phyloP scores from a whole-genome alignment of 2,888 invertebrate genomes.

The Rutpela maculata region DNA sequence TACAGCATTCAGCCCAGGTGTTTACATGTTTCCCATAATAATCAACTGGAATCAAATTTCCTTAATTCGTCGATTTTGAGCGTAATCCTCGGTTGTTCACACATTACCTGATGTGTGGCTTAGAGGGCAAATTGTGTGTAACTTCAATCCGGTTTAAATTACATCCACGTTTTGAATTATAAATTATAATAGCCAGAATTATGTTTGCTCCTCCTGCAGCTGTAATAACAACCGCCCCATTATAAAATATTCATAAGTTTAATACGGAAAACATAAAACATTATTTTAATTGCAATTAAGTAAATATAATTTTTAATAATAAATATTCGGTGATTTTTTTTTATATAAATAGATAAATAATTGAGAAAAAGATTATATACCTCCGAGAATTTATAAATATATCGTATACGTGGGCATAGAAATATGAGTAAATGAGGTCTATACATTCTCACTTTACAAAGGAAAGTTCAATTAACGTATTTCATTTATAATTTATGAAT shows the following conservation, averaged over 20 bases:
- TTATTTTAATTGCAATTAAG: too few species aligned
- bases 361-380: too few species aligned
- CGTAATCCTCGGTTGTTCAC: conserved; percentile 4
- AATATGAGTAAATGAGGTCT: too few species aligned
- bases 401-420: too few species aligned
- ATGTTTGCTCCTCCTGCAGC: not conserved
- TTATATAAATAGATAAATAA: too few species aligned
- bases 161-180: not conserved
- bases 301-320: too few species aligned
- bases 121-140: conserved; percentile 4
- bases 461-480: too few species aligned
- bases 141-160: conserved; percentile 7
- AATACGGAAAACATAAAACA: not conserved
- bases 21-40: conserved; percentile 2
- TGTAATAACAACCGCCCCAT: not conserved
- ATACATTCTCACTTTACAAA: too few species aligned
- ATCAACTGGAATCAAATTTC: conserved; percentile 7
- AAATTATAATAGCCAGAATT: conserved; percentile 7
- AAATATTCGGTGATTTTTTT: too few species aligned
- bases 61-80: conserved; percentile 3
- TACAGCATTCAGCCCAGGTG: not conserved
- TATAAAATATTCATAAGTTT: not conserved
- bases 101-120: conserved; percentile 4
- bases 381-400: too few species aligned
- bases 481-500: too few species aligned